These are phyloP conservation scores for Squalus acanthias DNA, from an alignment of 2,797 vertebrate genomes.

Conservation along the genomic window DNA sequence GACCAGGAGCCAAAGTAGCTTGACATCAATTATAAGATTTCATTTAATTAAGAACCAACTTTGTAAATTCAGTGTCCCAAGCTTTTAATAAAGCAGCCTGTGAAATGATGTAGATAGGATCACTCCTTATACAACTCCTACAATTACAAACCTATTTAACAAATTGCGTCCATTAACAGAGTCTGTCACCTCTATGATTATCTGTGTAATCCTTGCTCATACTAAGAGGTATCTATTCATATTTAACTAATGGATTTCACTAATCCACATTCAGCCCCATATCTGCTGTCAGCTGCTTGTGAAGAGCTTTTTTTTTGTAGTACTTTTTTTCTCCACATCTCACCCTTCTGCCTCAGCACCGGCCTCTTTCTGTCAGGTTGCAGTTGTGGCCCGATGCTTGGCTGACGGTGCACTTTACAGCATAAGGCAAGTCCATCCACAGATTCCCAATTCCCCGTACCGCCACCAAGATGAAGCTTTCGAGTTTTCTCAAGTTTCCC, in stretches of 20 bases:
- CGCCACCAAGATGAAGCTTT: neutral
- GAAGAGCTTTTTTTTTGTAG: neutral
- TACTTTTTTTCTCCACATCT: neutral
- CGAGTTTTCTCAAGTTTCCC: neutral
- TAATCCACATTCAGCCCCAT: neutral
- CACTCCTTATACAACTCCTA: neutral
- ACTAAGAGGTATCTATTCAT: slow-evolving; percentile 4
- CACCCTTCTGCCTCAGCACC: neutral
- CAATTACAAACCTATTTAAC: slow-evolving; percentile 6
- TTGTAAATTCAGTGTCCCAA: neutral
- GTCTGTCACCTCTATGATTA: neutral
- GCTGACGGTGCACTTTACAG: neutral
- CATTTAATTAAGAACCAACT: slow-evolving; percentile 9
- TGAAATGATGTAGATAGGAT: neutral
- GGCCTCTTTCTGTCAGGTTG: neutral
- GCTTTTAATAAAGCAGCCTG: neutral
- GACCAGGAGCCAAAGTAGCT: neutral
- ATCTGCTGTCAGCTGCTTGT: slow-evolving; percentile 10
- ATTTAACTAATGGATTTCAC: slow-evolving; percentile 23
- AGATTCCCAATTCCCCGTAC: neutral
- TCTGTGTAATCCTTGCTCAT: neutral
- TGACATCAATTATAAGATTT: neutral
- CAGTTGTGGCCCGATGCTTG: slow-evolving; percentile 6
- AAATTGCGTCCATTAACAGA: neutral
- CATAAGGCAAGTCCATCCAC: neutral